Percentiles rank a stretch among this genome's conserved stretches.
Conservation (phyloP, 2,113 vertebrate genomes). For the Scophthalmus maximus region DNA sequence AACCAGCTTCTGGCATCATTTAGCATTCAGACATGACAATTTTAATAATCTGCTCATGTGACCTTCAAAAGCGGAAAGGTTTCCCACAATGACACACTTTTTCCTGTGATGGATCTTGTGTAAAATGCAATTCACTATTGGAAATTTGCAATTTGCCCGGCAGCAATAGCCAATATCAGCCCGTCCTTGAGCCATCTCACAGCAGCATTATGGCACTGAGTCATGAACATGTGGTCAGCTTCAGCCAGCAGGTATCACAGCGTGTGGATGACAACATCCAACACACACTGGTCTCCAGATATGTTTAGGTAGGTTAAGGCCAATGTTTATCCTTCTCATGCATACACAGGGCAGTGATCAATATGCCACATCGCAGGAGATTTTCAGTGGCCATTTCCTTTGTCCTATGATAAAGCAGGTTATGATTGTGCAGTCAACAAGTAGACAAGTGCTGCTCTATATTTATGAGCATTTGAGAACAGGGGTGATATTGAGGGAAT, state of each 20-base stretch:
- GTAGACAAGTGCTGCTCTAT: constrained; percentile 13
- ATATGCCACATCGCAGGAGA: constrained; percentile 13
- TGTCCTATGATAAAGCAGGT: neutral
- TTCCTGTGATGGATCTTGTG: too few species aligned
- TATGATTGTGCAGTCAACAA: neutral
- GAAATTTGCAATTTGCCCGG: constrained; percentile 18
- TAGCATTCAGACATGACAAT: too few species aligned
- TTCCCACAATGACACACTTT: too few species aligned
- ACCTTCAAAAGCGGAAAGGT: too few species aligned
- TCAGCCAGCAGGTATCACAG: constrained; percentile 22
- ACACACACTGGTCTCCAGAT: constrained; percentile 21
- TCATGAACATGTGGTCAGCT: constrained; percentile 40
- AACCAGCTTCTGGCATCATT: too few species aligned
- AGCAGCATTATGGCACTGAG: constrained; percentile 30
- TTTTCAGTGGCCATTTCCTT: constrained; percentile 7
- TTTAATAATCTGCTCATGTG: too few species aligned
- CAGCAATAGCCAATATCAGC: constrained; percentile 17
- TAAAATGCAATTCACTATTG: neutral
- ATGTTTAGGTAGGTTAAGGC: neutral
- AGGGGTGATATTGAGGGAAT: constrained; percentile 16
- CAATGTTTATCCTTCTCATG: constrained; percentile 3
- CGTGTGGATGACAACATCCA: neutral
- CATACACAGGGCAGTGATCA: neutral
- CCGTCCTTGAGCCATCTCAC: constrained; percentile 37
- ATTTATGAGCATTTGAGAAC: constrained; percentile 1